Conservation (phyloP, 2,113 vertebrate genomes). For the Peromyscus californicus region DNA sequence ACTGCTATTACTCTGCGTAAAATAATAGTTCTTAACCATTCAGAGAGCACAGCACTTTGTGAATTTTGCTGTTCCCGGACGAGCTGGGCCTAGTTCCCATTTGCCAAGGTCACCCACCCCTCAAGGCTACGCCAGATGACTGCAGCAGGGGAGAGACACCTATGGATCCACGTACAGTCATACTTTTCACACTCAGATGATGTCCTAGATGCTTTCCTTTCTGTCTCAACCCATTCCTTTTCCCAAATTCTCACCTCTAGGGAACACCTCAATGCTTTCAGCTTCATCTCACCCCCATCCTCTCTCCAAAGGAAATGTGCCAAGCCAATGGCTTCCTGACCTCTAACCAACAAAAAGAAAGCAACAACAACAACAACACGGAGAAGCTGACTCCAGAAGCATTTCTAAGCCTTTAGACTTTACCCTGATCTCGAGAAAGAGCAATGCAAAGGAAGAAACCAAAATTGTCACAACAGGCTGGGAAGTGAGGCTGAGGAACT, state of each 20-base stretch:
- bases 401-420: background rate
- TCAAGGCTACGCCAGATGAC: background rate
- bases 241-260: background rate
- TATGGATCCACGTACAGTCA: background rate
- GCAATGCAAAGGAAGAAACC: background rate
- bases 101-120: background rate
- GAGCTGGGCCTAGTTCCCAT: background rate
- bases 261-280: background rate
- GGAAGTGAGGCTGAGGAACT: background rate
- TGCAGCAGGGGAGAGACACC: background rate
- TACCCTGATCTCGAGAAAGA: background rate
- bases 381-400: background rate
- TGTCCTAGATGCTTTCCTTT: background rate
- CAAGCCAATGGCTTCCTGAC: background rate
- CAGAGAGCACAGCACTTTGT: background rate
- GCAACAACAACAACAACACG: background rate
- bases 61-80: background rate
- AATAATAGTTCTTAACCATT: background rate
- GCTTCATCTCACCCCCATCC: background rate
- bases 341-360: background rate
- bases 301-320: background rate
- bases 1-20: background rate
- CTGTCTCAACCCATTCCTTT: background rate
- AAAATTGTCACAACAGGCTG: background rate
- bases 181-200: background rate